phyloP scores from a whole-genome alignment of 2,113 vertebrate species.

The Ammodytes dubius region DNA sequence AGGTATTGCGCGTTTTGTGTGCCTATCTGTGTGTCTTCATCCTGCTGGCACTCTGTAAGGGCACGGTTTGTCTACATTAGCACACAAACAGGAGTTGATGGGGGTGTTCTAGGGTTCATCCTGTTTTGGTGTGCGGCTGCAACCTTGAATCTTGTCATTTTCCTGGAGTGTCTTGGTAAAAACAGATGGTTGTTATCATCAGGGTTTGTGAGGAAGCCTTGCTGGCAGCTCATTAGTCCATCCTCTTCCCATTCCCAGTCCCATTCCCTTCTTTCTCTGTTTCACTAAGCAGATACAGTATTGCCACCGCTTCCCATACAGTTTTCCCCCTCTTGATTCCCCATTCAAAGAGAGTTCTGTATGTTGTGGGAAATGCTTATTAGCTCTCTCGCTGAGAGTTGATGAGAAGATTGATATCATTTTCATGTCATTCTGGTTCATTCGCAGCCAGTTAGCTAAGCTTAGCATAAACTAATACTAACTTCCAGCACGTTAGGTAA shows the following conservation, averaged over 20 bases:
- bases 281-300: background rate
- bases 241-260: no score
- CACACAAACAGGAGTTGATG: constrained; percentile 73
- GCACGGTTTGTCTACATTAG: constrained; percentile 63
- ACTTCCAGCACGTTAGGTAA: background rate
- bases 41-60: constrained; percentile 78
- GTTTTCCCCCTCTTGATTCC: background rate
- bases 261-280: constrained; percentile 30
- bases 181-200: constrained; percentile 78
- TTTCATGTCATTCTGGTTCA: background rate
- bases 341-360: background rate
- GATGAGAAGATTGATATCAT: background rate
- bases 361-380: background rate
- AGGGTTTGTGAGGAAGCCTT: constrained; percentile 63
- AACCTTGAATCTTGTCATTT: constrained; percentile 82
- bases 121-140: constrained; percentile 82
- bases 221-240: constrained; percentile 66
- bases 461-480: background rate
- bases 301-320: background rate
- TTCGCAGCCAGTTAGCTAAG: background rate
- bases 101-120: constrained; percentile 76
- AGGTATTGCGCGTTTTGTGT: constrained; percentile 29
- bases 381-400: background rate
- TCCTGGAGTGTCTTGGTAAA: constrained; percentile 75
- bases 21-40: constrained; percentile 63